phyloP scores from a whole-genome alignment of 2,888 invertebrate species.

The Lagria hirta region DNA sequence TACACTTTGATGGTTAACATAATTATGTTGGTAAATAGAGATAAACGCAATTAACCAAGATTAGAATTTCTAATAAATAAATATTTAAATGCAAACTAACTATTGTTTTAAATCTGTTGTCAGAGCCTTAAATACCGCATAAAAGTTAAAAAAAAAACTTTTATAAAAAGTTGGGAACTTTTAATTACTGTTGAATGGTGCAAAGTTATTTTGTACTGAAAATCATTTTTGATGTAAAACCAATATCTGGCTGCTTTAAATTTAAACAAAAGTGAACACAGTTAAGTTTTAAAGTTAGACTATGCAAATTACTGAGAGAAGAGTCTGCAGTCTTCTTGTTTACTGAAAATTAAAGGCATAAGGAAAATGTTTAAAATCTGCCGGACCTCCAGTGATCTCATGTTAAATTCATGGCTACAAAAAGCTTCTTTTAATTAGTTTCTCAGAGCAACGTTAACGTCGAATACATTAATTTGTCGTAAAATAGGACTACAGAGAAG shows the following conservation, averaged over 20 bases:
- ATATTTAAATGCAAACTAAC: too few species aligned
- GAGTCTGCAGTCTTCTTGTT: constrained; percentile 20
- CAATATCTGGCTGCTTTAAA: constrained; percentile 18
- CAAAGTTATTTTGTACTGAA: constrained; percentile 13
- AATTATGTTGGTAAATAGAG: too few species aligned
- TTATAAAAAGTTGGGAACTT: too few species aligned
- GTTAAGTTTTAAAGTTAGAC: constrained; percentile 25
- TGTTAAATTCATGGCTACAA: constrained; percentile 24
- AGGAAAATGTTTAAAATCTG: constrained; percentile 24
- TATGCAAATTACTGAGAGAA: constrained; percentile 20
- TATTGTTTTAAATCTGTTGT: too few species aligned
- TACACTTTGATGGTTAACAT: too few species aligned
- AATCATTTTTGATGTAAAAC: constrained; percentile 11
- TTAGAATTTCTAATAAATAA: too few species aligned
- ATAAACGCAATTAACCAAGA: too few species aligned
- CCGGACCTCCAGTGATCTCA: constrained; percentile 26
- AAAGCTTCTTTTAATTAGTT: constrained; percentile 27
- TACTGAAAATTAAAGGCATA: constrained; percentile 24
- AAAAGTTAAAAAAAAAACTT: too few species aligned
- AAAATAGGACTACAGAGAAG: constrained; percentile 7
- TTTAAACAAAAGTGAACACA: constrained; percentile 23
- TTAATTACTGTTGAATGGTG: constrained; percentile 7
- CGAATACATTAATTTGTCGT: constrained; percentile 22
- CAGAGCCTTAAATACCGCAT: too few species aligned
- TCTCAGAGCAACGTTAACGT: constrained; percentile 19